A percentile compares a stretch with the other conserved stretches of the same genome.
These are phyloP conservation scores for Sebastes vulpes DNA, from an alignment of 2,797 vertebrate genomes.

Conservation along the genomic window DNA sequence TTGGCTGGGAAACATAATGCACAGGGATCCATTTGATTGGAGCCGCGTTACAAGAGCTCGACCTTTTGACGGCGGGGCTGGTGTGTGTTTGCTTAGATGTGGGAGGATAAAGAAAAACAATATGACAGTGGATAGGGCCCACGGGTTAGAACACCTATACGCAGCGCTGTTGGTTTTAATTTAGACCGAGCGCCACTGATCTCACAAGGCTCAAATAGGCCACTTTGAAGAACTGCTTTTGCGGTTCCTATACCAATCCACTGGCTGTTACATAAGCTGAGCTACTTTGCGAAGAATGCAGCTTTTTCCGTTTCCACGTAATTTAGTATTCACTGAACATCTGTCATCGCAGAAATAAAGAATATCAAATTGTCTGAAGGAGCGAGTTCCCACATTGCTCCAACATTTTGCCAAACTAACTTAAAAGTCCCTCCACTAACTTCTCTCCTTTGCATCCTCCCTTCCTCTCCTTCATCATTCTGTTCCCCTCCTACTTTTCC, in stretches of 20 bases:
- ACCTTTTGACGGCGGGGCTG: conserved; percentile 18
- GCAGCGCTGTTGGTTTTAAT: conserved; percentile 55
- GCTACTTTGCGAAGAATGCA: conserved; percentile 5
- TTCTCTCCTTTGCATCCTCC: conserved; percentile 50
- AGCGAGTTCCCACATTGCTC: conserved; percentile 13
- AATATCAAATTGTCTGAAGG: conserved; percentile 13
- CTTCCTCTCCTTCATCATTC: conserved; percentile 11
- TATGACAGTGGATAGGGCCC: conserved; percentile 36
- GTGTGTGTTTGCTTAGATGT: conserved; percentile 41
- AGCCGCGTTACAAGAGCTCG: background rate
- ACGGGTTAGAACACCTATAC: conserved; percentile 33
- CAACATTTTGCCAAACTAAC: conserved; percentile 38
- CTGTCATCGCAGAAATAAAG: conserved; percentile 11
- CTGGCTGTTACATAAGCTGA: conserved; percentile 45
- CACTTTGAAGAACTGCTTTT: conserved; percentile 52
- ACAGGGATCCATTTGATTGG: conserved; percentile 40
- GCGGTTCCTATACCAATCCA: conserved; percentile 19
- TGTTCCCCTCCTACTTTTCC: background rate
- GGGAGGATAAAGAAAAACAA: conserved; percentile 56
- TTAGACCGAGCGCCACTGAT: conserved; percentile 41
- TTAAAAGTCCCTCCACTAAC: conserved; percentile 52
- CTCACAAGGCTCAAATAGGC: conserved; percentile 41
- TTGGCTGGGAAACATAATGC: conserved; percentile 30
- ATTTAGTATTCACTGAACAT: conserved; percentile 24
- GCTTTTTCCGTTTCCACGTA: conserved; percentile 14